These are phyloP conservation scores for Tychaedon coryphoeus DNA, from an alignment of 2,113 vertebrate genomes.

Conservation along the genomic window DNA sequence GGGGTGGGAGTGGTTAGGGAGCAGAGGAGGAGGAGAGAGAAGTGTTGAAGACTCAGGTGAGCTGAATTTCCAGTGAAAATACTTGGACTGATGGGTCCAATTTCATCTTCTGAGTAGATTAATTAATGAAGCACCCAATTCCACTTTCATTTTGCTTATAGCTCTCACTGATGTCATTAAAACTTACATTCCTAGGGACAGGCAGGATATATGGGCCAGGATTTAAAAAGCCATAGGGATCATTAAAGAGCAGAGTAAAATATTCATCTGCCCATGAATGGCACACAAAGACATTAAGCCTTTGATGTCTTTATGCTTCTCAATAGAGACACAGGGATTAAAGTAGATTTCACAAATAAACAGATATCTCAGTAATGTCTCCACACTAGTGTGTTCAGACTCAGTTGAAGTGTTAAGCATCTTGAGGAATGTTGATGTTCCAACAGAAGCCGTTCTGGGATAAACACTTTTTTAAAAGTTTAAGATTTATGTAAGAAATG, in stretches of 20 bases:
- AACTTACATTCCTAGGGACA: background rate
- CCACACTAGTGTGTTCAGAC: background rate
- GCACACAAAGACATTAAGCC: background rate
- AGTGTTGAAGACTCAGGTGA: background rate
- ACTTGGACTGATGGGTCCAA: background rate
- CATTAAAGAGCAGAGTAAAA: constrained; percentile 10
- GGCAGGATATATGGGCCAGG: background rate
- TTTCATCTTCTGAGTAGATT: background rate
- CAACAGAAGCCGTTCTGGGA: background rate
- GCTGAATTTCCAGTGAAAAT: background rate
- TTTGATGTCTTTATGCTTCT: background rate
- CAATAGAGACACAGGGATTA: background rate
- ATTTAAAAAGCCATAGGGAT: constrained; percentile 44
- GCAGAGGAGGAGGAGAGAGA: background rate
- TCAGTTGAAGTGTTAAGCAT: background rate
- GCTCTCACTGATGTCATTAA: background rate
- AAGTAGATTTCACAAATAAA: constrained; percentile 27
- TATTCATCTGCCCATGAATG: constrained; percentile 17
- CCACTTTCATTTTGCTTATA: background rate
- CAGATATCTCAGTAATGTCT: background rate
- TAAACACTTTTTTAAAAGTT: background rate
- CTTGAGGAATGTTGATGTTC: background rate
- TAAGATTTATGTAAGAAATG: background rate
- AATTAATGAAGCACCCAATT: background rate
- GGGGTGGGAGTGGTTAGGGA: background rate